phyloP scores from a whole-genome alignment of 2,888 invertebrate genomes.

The Luperina testacea region DNA sequence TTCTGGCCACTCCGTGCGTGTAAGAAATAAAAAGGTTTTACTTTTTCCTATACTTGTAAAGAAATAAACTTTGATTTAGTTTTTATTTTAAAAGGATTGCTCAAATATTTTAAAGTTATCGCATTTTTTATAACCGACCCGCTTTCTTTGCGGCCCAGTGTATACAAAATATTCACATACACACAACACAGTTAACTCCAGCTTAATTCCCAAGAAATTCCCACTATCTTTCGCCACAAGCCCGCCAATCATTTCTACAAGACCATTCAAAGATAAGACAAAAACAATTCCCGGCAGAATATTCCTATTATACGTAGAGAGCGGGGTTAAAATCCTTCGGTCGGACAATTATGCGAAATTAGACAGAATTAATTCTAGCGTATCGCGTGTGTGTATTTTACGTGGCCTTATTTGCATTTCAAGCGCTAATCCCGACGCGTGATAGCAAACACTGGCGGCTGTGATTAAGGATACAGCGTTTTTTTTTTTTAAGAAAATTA shows the following conservation, averaged over 20 bases:
- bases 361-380: constrained; percentile 67
- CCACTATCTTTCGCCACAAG: constrained; percentile 35
- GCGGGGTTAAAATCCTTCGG: constrained; percentile 63
- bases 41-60: too few relatives aligned
- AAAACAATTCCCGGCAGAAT: constrained; percentile 60
- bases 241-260: constrained; percentile 46
- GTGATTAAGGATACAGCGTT: constrained; percentile 49
- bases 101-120: too few relatives aligned
- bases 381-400: constrained; percentile 66
- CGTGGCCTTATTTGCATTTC: constrained; percentile 71
- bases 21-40: too few relatives aligned
- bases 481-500: constrained; percentile 15
- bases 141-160: too few relatives aligned
- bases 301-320: constrained; percentile 57
- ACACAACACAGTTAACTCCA: not conserved
- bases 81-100: too few relatives aligned
- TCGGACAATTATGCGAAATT: constrained; percentile 70
- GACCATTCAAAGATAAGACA: constrained; percentile 57
- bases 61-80: too few relatives aligned
- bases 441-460: constrained; percentile 63
- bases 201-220: constrained; percentile 18
- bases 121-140: too few relatives aligned
- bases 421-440: constrained; percentile 68
- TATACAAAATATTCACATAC: not conserved
- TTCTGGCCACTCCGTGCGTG: too few relatives aligned